Base-by-base conservation (phyloP, 2,797 vertebrate species). In the Hapalemur alaotrensis region DNA sequence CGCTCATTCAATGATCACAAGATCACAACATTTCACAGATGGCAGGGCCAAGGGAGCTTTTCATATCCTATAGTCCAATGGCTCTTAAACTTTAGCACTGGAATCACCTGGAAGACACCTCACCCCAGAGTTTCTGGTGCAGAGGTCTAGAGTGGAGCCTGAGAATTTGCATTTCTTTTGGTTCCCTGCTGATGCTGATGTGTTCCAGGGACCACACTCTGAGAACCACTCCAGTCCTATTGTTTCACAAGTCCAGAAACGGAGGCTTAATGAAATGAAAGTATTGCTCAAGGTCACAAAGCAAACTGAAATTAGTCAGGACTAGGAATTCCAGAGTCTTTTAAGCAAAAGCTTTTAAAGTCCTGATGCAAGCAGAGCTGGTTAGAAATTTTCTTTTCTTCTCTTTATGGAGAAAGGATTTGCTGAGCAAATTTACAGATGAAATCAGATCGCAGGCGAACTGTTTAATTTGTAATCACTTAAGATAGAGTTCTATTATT, bases 391-490 rank as follows among this genome's bases (percentile, higher is more conserved):
- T 96, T 87, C 48, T 63, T 84, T 93, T 88, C 43, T 94, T 18
- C 28, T 54, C 65, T 96, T 98, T 85, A 92, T 94, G 76, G 80
- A 95, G 93, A 96, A 96, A 96, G 83, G 94, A 94, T 96, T 97
- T 97, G 87, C 80, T 95, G 89, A 97, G 84, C 89, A 98, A 98
- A 97, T 97, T 97, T 96, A 84, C 89, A 96, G 87, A 96, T 84
- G 87, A 92, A 94, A 97, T 96, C 96, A 94, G 95, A 82, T 93
- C 93, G 89, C 79, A 92, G 90, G 76, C 18, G 76, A 90, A 96
- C 65, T 97, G 91, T 97, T 97, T 97, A 97, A 97, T 96, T 80
- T 97, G 83, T 54, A 97, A 96, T 97, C 91, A 97, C 72, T 96
- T 97, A 93, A 96, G 96, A 96, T 94, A 92, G 89, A 96, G 75